Evolutionary conservation across 2,797 vertebrate genomes (phyloP).

Genomic region (Sebastes oblongus): DNA sequence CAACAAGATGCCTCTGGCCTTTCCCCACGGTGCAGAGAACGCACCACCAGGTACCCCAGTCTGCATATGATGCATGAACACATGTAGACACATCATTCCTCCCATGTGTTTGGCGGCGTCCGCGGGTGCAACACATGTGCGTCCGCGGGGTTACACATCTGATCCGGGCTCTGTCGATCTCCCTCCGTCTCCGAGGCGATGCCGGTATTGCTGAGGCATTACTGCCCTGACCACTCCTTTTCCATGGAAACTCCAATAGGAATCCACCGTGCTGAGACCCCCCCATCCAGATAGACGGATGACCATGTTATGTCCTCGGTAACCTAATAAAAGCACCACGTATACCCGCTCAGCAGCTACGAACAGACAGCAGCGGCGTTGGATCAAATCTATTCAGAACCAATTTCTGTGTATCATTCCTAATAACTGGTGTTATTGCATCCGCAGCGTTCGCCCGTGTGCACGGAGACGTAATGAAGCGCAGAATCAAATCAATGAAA

Average conservation of each 20-base stretch:
- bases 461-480: slow-evolving; percentile 60
- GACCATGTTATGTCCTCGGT: slow-evolving; percentile 55
- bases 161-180: slow-evolving; percentile 20
- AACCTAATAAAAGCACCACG: slow-evolving; percentile 52
- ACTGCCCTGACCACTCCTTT: slow-evolving; percentile 49
- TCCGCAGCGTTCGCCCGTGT: slow-evolving; percentile 37
- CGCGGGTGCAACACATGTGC: slow-evolving; percentile 16
- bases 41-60: slow-evolving; percentile 17
- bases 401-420: slow-evolving; percentile 56
- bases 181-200: slow-evolving; percentile 1
- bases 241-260: slow-evolving; percentile 68
- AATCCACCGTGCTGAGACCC: slow-evolving; percentile 14
- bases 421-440: slow-evolving; percentile 67
- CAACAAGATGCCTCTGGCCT: slow-evolving; percentile 59
- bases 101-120: slow-evolving; percentile 24
- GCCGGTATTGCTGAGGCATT: slow-evolving; percentile 37
- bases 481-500: slow-evolving; percentile 65
- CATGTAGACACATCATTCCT: slow-evolving; percentile 33
- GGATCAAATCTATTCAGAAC: slow-evolving; percentile 49
- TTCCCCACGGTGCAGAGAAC: slow-evolving; percentile 32
- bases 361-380: slow-evolving; percentile 32
- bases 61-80: slow-evolving; percentile 49
- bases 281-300: slow-evolving; percentile 47
- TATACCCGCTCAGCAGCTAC: slow-evolving; percentile 19
- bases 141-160: slow-evolving; percentile 42